These are phyloP conservation scores for Andrena bicolor DNA, from an alignment of 2,888 invertebrate species.

Conservation along the genomic window DNA sequence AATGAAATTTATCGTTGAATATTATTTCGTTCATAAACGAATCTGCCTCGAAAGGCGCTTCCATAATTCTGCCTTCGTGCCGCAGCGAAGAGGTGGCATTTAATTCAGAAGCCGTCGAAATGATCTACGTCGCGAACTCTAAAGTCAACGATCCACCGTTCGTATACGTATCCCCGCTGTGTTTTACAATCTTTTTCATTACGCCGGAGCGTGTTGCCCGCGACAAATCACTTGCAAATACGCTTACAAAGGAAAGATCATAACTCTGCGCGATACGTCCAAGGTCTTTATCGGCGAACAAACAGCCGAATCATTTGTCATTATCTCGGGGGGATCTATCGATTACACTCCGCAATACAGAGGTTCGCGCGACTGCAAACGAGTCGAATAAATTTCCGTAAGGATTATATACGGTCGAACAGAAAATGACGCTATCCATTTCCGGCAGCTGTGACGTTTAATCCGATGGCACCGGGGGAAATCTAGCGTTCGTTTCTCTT, in stretches of 20 bases:
- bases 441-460: slow-evolving; percentile 69
- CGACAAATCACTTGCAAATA: slow-evolving; percentile 34
- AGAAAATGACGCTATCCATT: slow-evolving; percentile 68
- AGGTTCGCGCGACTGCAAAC: slow-evolving; percentile 40
- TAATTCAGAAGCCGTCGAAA: background rate
- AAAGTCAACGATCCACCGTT: slow-evolving; percentile 14
- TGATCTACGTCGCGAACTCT: background rate
- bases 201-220: background rate
- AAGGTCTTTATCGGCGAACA: slow-evolving; percentile 30
- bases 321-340: slow-evolving; percentile 46
- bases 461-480: slow-evolving; percentile 69
- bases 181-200: slow-evolving; percentile 1
- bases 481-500: slow-evolving; percentile 61
- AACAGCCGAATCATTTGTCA: slow-evolving; percentile 36
- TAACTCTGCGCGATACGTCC: slow-evolving; percentile 2
- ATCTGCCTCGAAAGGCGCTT: background rate
- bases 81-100: background rate
- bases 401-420: slow-evolving; percentile 62
- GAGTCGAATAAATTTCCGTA: slow-evolving; percentile 64
- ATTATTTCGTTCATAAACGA: background rate
- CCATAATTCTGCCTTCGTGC: background rate
- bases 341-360: slow-evolving; percentile 21
- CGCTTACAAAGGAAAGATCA: slow-evolving; percentile 18
- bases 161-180: background rate
- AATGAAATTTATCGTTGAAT: slow-evolving; percentile 1